Conservation (phyloP, 2,888 invertebrate genomes). For the Nezara viridula region DNA sequence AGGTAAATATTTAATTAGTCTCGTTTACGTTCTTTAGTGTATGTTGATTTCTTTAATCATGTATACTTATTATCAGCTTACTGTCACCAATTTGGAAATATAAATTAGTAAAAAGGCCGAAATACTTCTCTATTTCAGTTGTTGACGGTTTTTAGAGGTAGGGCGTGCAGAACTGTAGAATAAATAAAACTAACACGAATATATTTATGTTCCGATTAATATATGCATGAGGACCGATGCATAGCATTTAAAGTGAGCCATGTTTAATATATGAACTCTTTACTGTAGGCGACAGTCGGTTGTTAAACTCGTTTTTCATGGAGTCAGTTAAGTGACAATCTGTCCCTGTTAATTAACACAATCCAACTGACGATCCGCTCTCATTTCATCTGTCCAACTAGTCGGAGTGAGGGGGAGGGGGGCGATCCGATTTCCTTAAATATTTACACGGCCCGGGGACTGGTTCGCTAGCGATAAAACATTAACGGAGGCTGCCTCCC, state of each 20-base stretch:
- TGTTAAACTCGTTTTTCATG: constrained; percentile 48
- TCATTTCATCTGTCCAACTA: constrained; percentile 55
- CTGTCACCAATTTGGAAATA: neutral
- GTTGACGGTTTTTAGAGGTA: neutral
- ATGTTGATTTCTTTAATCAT: neutral
- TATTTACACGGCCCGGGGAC: constrained; percentile 35
- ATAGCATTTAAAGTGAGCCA: constrained; percentile 11
- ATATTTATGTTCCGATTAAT: constrained; percentile 30
- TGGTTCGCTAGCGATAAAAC: constrained; percentile 18
- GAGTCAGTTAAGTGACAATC: constrained; percentile 49
- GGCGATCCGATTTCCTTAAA: constrained; percentile 53
- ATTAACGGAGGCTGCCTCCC: constrained; percentile 31
- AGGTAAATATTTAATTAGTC: neutral
- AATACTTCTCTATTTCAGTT: constrained; percentile 6
- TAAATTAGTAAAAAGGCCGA: constrained; percentile 8
- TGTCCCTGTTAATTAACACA: constrained; percentile 49
- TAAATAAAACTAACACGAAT: constrained; percentile 18
- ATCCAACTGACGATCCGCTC: constrained; percentile 45
- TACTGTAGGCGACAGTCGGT: constrained; percentile 34
- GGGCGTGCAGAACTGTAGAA: neutral
- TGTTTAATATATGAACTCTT: constrained; percentile 39
- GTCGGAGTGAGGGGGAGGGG: constrained; percentile 37
- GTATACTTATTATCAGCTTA: neutral
- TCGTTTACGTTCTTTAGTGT: neutral
- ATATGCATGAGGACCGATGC: constrained; percentile 36